A percentile compares a stretch with the other conserved stretches of the same genome.
phyloP scores from a whole-genome alignment of 2,888 invertebrate genomes.

The Pyralis farinalis region DNA sequence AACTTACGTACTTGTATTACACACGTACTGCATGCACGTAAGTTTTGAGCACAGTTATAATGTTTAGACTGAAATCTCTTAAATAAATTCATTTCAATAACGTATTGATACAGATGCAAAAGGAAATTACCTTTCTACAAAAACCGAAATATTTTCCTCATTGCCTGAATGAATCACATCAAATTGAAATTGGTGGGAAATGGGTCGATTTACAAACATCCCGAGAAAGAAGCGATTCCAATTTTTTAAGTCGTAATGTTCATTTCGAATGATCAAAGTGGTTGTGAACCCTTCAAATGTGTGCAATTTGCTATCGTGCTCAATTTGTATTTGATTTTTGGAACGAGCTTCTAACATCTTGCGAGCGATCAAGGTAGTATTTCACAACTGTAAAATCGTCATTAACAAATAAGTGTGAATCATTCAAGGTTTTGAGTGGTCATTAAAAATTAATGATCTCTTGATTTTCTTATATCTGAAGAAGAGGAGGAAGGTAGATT shows the following conservation, averaged over 20 bases:
- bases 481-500: too few species aligned
- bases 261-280: slow-evolving; percentile 38
- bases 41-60: too few species aligned
- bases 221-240: slow-evolving; percentile 15
- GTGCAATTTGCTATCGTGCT: slow-evolving; percentile 37
- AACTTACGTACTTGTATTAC: too few species aligned
- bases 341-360: background rate
- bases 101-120: background rate
- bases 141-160: background rate
- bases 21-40: too few species aligned
- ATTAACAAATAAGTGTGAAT: too few species aligned
- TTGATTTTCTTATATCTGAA: too few species aligned
- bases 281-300: slow-evolving; percentile 38
- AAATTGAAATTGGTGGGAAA: slow-evolving; percentile 3
- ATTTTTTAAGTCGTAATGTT: slow-evolving; percentile 35
- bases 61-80: too few species aligned
- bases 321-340: slow-evolving; percentile 12
- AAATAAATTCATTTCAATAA: background rate
- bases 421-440: too few species aligned
- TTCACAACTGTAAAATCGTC: too few species aligned
- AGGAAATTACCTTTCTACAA: background rate
- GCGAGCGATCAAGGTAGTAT: too few species aligned
- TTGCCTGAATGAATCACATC: background rate
- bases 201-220: slow-evolving; percentile 21
- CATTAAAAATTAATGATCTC: too few species aligned